Conservation (phyloP, 2,888 invertebrate genomes). For the Eumerus sabulonum region DNA sequence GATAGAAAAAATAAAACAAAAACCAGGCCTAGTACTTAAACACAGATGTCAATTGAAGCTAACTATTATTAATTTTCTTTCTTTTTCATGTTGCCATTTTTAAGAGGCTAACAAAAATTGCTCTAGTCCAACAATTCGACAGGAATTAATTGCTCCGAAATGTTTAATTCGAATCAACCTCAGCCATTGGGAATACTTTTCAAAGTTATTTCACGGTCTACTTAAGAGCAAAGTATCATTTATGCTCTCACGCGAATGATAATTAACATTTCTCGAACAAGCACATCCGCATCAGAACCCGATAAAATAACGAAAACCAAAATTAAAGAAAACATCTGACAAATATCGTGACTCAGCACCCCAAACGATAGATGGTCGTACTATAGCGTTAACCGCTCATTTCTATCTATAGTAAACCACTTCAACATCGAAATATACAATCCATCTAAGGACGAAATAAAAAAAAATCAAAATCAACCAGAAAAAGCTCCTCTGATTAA, state of each 20-base stretch:
- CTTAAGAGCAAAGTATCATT: slow-evolving; percentile 48
- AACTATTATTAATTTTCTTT: too few relatives aligned
- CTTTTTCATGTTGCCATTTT: too few relatives aligned
- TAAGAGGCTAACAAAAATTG: too few relatives aligned
- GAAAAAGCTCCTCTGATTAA: slow-evolving; percentile 13
- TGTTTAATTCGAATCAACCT: background rate
- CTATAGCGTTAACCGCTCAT: slow-evolving; percentile 59
- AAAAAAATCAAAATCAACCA: background rate
- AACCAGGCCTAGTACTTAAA: too few relatives aligned
- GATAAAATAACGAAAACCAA: background rate
- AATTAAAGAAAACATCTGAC: slow-evolving; percentile 7
- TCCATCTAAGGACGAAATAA: background rate
- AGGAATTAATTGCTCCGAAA: too few relatives aligned
- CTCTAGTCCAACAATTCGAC: too few relatives aligned
- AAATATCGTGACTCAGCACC: slow-evolving; percentile 21
- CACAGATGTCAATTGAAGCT: too few relatives aligned
- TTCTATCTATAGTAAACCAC: slow-evolving; percentile 39
- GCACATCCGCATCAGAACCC: slow-evolving; percentile 17
- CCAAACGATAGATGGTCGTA: slow-evolving; percentile 33
- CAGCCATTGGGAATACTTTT: slow-evolving; percentile 11
- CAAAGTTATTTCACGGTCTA: slow-evolving; percentile 57
- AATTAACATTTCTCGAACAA: slow-evolving; percentile 45
- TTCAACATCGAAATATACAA: slow-evolving; percentile 5
- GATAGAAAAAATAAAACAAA: too few relatives aligned
- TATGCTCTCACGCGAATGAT: slow-evolving; percentile 48